Base-by-base conservation (phyloP, 2,797 vertebrate genomes). In the Lagodon rhomboides region DNA sequence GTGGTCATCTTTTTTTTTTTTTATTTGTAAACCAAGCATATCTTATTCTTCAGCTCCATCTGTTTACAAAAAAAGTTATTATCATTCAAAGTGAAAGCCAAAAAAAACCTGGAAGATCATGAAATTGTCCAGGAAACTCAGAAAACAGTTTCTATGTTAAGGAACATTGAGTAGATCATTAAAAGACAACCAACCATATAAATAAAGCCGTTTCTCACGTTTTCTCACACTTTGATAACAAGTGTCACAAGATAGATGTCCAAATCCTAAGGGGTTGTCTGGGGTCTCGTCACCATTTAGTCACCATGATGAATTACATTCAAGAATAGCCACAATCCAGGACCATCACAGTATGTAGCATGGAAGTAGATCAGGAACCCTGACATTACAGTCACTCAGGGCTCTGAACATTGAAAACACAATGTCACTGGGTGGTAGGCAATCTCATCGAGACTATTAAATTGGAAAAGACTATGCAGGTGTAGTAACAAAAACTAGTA, bases 381-480 rank as follows among this genome's bases (percentile, higher is more conserved):
- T 0, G 41, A 49, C n/a, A 66, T 49, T 62, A 58, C 27, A 46
- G n/a, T 64, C 66, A 49, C 18, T 73, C 69, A 56, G n/a, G 30
- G 30, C 17, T 50, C 22, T 0, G 0, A 20, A 30, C 6, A 7
- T 18, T 61, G 30, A 67, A 74, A 70, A 60, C 23, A 50, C 20
- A 7, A 34, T 1, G 30, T 53, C 4, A 23, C 7, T 64, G 12
- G 44, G 22, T 68, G 62, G 20, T 53, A 41, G 49, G 5, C 5
- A 34, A 55, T 64, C 53, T 44, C 17, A 47, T 41, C 2, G 12
- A 25, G 27, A 47, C 25, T 50, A 22, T 55, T 12, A 18, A 22
- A 23, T 11, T 9, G 20, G 15, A 22, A 60, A 18, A 46, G 5
- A 49, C 12, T 22, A 43, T 2, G 25, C 7, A 65, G 27, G n/a